A percentile compares a stretch with the other conserved stretches of the same genome.
phyloP scores from a whole-genome alignment of 2,797 vertebrate species.

The Spinus pinus region DNA sequence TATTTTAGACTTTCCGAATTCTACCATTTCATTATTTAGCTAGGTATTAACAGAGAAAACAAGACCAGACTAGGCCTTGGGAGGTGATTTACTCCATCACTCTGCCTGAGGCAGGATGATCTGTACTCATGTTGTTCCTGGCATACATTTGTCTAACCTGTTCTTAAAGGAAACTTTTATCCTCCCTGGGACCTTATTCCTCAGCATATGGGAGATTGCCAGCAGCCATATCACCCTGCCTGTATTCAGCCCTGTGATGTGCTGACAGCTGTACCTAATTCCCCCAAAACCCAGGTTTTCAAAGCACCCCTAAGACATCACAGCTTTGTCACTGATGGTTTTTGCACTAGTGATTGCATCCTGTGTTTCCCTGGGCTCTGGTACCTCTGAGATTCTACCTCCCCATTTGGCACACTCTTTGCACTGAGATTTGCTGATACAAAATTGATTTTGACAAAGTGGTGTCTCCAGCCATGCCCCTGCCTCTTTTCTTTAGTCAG shows the following conservation, averaged over 20 bases:
- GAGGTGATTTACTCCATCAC: background rate
- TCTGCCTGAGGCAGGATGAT: background rate
- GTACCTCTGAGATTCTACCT: background rate
- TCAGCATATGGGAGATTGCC: background rate
- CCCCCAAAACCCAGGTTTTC: background rate
- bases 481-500: background rate
- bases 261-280: background rate
- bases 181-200: background rate
- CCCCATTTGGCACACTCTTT: background rate
- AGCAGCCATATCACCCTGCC: background rate
- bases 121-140: background rate
- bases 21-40: background rate
- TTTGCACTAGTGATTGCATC: background rate
- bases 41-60: background rate
- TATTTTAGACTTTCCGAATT: background rate
- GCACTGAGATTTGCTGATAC: background rate
- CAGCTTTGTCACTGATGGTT: background rate
- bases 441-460: background rate
- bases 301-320: background rate
- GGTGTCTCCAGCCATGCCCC: background rate
- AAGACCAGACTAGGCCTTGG: background rate
- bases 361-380: background rate
- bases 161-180: background rate
- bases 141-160: background rate
- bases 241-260: background rate